Evolutionary conservation across 2,797 vertebrate species (phyloP).

Genomic region (Takifugu rubripes): DNA sequence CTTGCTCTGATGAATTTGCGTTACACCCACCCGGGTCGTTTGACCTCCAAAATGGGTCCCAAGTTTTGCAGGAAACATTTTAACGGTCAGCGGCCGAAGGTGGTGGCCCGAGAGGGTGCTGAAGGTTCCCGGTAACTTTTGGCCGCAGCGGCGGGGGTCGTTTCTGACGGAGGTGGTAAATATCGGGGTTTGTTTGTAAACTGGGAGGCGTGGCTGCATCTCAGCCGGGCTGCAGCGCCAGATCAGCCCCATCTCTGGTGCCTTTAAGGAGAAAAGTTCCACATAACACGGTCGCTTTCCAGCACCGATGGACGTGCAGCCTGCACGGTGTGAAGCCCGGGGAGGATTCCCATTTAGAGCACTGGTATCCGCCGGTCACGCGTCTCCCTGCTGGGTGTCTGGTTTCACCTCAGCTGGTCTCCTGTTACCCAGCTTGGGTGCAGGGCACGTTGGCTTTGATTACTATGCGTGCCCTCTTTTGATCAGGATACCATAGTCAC

Average conservation of each 20-base stretch:
- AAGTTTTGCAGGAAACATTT: not conserved
- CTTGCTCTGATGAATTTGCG: not conserved
- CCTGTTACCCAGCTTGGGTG: constrained; percentile 55
- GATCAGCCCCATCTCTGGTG: too few relatives aligned
- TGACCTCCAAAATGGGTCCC: not conserved
- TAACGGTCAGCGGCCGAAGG: not conserved
- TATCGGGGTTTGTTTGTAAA: constrained; percentile 60
- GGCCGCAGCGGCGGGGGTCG: not conserved
- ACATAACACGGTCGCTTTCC: too few relatives aligned
- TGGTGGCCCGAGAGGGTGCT: too few relatives aligned
- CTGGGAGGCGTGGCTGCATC: constrained; percentile 63
- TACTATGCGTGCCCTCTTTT: constrained; percentile 1
- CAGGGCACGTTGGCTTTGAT: constrained; percentile 46
- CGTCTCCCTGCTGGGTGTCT: constrained; percentile 58
- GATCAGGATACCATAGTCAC: too few relatives aligned
- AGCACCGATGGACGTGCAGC: too few relatives aligned
- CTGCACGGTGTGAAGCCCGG: constrained; percentile 26
- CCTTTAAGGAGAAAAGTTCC: too few relatives aligned
- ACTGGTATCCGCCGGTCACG: constrained; percentile 59
- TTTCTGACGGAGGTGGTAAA: constrained; percentile 37
- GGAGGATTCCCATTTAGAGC: constrained; percentile 40
- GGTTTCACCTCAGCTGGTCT: constrained; percentile 68
- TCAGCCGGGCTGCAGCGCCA: constrained; percentile 3
- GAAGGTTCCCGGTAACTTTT: not conserved
- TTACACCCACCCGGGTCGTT: not conserved